These are phyloP conservation scores for Rhipidura dahli DNA, from an alignment of 2,113 vertebrate genomes.

Conservation along the genomic window DNA sequence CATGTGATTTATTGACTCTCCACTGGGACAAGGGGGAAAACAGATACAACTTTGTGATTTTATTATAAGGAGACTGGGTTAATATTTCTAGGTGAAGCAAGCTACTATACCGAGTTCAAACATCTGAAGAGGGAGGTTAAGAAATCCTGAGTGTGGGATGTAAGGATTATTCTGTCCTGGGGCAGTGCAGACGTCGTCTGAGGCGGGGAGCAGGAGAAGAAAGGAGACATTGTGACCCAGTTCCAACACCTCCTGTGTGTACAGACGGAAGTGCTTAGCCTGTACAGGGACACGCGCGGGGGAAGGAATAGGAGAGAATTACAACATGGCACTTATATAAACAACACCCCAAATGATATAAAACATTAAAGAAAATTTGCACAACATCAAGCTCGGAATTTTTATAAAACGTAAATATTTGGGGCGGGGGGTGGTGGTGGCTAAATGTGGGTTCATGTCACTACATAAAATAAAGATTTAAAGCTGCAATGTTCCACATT, in stretches of 20 bases:
- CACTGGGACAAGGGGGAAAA: slow-evolving; percentile 81
- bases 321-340: slow-evolving; percentile 80
- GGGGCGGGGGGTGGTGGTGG: slow-evolving; percentile 46
- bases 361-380: slow-evolving; percentile 81
- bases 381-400: slow-evolving; percentile 79
- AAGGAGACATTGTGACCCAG: slow-evolving; percentile 95
- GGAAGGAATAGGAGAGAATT: slow-evolving; percentile 80
- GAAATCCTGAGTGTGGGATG: slow-evolving; percentile 91
- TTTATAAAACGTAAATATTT: slow-evolving; percentile 82
- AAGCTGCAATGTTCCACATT: slow-evolving; percentile 78
- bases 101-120: slow-evolving; percentile 94
- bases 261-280: slow-evolving; percentile 95
- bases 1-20: slow-evolving; percentile 86
- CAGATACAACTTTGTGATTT: slow-evolving; percentile 90
- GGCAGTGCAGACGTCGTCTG: slow-evolving; percentile 95
- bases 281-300: slow-evolving; percentile 82
- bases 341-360: slow-evolving; percentile 77
- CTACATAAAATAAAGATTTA: slow-evolving; percentile 83
- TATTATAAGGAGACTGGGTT: slow-evolving; percentile 85
- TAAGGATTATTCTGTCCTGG: slow-evolving; percentile 97
- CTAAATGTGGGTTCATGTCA: slow-evolving; percentile 77
- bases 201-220: slow-evolving; percentile 95
- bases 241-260: slow-evolving; percentile 98
- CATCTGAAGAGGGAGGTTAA: slow-evolving; percentile 99
- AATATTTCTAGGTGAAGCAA: slow-evolving; percentile 86